A percentile compares a stretch with the other conserved stretches of the same genome.
These are phyloP conservation scores for Lethenteron reissneri DNA, from an alignment of 2,113 vertebrate species.

Conservation along the genomic window DNA sequence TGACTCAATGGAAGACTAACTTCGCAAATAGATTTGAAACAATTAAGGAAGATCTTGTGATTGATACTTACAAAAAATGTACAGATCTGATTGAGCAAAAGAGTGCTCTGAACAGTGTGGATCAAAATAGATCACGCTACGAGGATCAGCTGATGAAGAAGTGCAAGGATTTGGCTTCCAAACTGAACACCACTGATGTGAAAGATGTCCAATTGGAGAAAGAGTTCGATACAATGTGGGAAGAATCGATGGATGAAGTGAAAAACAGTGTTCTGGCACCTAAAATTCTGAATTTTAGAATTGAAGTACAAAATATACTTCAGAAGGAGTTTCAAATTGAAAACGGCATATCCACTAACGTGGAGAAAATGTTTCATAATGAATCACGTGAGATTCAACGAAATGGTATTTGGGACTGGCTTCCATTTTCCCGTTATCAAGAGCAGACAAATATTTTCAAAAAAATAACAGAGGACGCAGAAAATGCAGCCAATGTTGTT, in stretches of 20 bases:
- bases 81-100: constrained; percentile 11
- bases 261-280: background rate
- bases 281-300: constrained; percentile 9
- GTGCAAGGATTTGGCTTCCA: constrained; percentile 14
- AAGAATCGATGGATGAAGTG: constrained; percentile 10
- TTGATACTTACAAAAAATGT: constrained; percentile 13
- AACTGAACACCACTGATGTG: constrained; percentile 11
- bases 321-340: constrained; percentile 12
- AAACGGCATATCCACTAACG: background rate
- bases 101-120: constrained; percentile 12
- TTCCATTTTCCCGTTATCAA: rapidly evolving
- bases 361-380: background rate
- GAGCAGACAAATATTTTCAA: background rate
- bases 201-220: constrained; percentile 13
- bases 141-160: constrained; percentile 14
- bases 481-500: rapidly evolving
- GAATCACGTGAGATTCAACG: constrained; percentile 6
- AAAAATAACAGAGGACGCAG: background rate
- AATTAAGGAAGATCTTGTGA: constrained; percentile 13
- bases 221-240: constrained; percentile 16
- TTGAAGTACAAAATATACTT: constrained; percentile 17
- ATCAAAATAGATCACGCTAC: constrained; percentile 11
- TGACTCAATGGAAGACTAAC: constrained; percentile 18
- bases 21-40: constrained; percentile 14
- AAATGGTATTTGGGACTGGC: rapidly evolving